These are phyloP conservation scores for Microtus obscurus DNA, from an alignment of 2,797 vertebrate genomes.

Conservation along the genomic window DNA sequence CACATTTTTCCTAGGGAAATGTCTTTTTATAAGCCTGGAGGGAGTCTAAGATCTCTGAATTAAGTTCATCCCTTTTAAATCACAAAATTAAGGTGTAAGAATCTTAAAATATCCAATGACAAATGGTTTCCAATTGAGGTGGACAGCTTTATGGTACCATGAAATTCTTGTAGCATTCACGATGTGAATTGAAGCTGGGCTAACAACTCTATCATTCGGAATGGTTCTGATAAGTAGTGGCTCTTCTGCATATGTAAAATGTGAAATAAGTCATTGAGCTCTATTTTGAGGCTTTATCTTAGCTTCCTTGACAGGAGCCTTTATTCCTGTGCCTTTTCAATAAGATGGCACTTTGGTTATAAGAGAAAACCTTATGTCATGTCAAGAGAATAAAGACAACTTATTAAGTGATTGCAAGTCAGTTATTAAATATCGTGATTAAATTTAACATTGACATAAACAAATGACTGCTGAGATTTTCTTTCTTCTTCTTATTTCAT, in stretches of 20 bases:
- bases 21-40: constrained; percentile 57
- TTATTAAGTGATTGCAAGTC: constrained; percentile 32
- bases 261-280: constrained; percentile 58
- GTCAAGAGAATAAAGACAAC: not conserved
- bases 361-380: not conserved
- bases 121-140: constrained; percentile 59
- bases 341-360: constrained; percentile 1
- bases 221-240: constrained; percentile 46
- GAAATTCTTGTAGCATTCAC: constrained; percentile 50
- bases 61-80: constrained; percentile 61
- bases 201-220: constrained; percentile 58
- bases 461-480: not conserved
- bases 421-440: constrained; percentile 26
- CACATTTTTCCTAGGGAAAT: constrained; percentile 9
- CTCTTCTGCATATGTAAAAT: constrained; percentile 44
- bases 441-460: constrained; percentile 30
- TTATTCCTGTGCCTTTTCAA: constrained; percentile 33
- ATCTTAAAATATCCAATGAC: constrained; percentile 60
- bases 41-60: constrained; percentile 42
- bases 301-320: not conserved
- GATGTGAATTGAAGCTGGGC: constrained; percentile 33
- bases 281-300: constrained; percentile 52
- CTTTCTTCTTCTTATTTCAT: constrained; percentile 5
- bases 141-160: constrained; percentile 60
- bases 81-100: constrained; percentile 61